Conservation (phyloP, 1,140 invertebrate species). For the Drosophila setifemur region DNA sequence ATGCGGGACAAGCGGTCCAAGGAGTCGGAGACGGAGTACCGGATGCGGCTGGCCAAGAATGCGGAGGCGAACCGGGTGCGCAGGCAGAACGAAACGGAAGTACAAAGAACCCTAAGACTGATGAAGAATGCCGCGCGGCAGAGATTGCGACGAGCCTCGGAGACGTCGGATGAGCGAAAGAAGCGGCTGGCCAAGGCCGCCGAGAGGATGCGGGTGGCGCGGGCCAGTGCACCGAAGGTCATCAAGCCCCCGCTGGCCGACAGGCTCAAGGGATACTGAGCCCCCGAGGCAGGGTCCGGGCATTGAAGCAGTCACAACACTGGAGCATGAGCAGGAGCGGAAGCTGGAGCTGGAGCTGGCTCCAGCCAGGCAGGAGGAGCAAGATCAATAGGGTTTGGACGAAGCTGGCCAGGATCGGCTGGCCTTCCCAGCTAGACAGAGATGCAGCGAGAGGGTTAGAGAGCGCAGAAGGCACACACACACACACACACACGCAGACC, state of each 20-base stretch:
- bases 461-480: no score
- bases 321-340: not conserved
- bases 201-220: slow-evolving; percentile 70
- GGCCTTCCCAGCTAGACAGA: no score
- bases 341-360: slow-evolving; percentile 25
- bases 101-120: slow-evolving; percentile 83
- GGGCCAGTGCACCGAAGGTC: slow-evolving; percentile 77
- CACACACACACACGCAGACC: no score
- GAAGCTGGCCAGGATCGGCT: slow-evolving; percentile 26
- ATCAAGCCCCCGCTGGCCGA: slow-evolving; percentile 78
- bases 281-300: not conserved
- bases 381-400: no score
- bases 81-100: slow-evolving; percentile 81
- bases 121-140: slow-evolving; percentile 82
- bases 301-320: not conserved
- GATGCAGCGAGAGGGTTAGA: no score
- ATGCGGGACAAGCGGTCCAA: slow-evolving; percentile 79
- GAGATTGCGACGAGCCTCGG: slow-evolving; percentile 79
- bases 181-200: slow-evolving; percentile 83
- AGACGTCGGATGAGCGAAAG: slow-evolving; percentile 83
- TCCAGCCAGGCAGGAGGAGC: slow-evolving; percentile 14
- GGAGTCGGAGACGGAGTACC: slow-evolving; percentile 76
- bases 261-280: slow-evolving; percentile 77
- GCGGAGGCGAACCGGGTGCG: slow-evolving; percentile 81
- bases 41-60: slow-evolving; percentile 77